Percentiles rank a stretch among this genome's conserved stretches.
Conservation (phyloP, 2,113 vertebrate genomes). For the Acinonyx jubatus region DNA sequence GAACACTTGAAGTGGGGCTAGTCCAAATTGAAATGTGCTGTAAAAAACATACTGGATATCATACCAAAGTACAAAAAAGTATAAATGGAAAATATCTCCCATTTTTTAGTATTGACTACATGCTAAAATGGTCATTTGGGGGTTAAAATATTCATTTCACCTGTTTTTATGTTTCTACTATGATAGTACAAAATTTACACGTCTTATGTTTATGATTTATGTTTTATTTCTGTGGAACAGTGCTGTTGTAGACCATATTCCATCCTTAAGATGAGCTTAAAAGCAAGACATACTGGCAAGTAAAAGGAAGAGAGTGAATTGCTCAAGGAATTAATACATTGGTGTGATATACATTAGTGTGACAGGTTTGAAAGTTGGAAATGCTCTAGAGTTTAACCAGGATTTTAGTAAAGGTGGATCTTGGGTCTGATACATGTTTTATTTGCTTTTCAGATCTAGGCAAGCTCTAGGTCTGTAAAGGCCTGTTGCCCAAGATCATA, state of each 20-base stretch:
- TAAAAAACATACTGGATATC: not conserved
- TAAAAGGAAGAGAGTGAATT: not conserved
- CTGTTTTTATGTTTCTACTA: conserved; percentile 3
- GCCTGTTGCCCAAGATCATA: not conserved
- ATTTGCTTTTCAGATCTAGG: not conserved
- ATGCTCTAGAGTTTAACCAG: not conserved
- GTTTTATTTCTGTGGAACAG: not conserved
- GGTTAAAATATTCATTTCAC: not conserved
- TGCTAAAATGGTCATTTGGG: not conserved
- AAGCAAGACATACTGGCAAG: not conserved
- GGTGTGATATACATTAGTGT: not conserved
- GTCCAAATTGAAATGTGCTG: not conserved
- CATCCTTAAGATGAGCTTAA: not conserved
- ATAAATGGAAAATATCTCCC: not conserved
- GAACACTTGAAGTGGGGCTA: not conserved
- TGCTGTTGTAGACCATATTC: not conserved
- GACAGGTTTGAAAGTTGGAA: not conserved
- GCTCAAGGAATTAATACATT: not conserved
- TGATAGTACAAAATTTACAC: not conserved
- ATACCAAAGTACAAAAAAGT: not conserved
- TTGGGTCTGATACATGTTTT: not conserved
- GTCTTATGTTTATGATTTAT: not conserved
- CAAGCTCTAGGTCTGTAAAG: not conserved
- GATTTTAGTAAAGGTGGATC: not conserved
- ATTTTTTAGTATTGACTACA: not conserved